Evolutionary conservation across 2,888 invertebrate species (phyloP), one percentile per base, ranked within the genome.

Genomic region (Chirona hameri): DNA sequence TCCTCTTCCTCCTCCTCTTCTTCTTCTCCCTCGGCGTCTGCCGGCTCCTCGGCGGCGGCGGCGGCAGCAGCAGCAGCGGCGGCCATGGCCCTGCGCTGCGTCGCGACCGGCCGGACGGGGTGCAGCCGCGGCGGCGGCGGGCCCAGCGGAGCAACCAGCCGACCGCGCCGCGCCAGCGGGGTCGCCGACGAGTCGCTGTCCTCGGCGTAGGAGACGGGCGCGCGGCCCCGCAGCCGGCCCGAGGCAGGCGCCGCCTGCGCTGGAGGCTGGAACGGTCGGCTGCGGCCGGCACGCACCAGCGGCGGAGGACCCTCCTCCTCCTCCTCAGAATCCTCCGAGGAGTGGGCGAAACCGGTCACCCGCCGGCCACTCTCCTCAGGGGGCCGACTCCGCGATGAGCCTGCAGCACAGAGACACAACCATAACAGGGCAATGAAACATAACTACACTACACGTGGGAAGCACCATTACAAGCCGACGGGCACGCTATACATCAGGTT

Each of bases 181-280:
- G 76, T 46, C 24, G 24, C 76, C 21, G 76, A 39, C 21, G 76
- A 46, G 31, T 76, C 76, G 76, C 76, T 76, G 76, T 76, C 39
- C 76, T 76, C 76, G 39, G 76, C 76, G 76, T 76, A 76, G 7
- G 76, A 76, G 46, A 76, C 76, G 39, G 76, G 76, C 76, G n/a
- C 76, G 46, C 76, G 76, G 39, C 46, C 76, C 18, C 76, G 76
- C 46, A 76, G 76, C 1, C 76, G 76, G 76, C 46, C 76, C 9
- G 39, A 27, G 46, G 10, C 46, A 10, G 46, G 27, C 39, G 39
- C 39, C 39, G 39, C 39, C 76, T 21, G 76, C 24, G 46, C 31
- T 39, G 46, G 76, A 39, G 76, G 46, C 39, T 4, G 46, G 46
- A 46, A 39, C 24, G 1, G 27, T 24, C 46, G 12, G 21, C 27